These are phyloP conservation scores for Loripinus fragilis DNA, from an alignment of 2,888 invertebrate genomes.

Conservation along the genomic window DNA sequence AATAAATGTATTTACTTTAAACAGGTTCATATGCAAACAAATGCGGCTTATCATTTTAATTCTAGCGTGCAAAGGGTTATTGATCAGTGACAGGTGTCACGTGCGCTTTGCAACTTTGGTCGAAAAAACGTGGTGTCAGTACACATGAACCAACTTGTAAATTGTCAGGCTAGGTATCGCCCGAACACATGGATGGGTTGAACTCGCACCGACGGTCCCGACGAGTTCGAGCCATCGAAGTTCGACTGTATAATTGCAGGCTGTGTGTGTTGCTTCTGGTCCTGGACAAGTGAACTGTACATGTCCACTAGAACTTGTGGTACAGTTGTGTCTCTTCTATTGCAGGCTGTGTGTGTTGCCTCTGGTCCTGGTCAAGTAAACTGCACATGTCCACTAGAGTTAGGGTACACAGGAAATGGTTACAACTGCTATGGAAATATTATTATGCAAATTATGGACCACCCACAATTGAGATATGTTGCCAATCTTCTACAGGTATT, in stretches of 20 bases:
- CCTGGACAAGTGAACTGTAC: slow-evolving; percentile 72
- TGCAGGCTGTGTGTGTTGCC: slow-evolving; percentile 73
- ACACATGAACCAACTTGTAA: too few relatives aligned
- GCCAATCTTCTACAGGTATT: slow-evolving; percentile 57
- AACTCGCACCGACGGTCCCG: too few relatives aligned
- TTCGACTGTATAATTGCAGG: slow-evolving; percentile 67
- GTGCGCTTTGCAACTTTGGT: too few relatives aligned
- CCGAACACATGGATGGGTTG: too few relatives aligned
- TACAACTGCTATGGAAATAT: slow-evolving; percentile 69
- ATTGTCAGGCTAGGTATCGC: too few relatives aligned
- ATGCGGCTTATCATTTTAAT: too few relatives aligned
- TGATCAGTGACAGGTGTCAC: too few relatives aligned
- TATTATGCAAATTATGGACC: slow-evolving; percentile 52
- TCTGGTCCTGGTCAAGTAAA: slow-evolving; percentile 67
- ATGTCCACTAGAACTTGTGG: slow-evolving; percentile 61
- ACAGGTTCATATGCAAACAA: too few relatives aligned
- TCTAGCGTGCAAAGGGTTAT: too few relatives aligned
- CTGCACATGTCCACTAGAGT: slow-evolving; percentile 67
- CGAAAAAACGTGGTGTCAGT: too few relatives aligned
- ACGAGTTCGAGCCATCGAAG: too few relatives aligned
- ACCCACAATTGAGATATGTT: slow-evolving; percentile 60
- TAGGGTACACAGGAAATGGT: slow-evolving; percentile 71
- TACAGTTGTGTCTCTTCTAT: slow-evolving; percentile 50
- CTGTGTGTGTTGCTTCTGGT: slow-evolving; percentile 66
- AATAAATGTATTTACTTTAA: too few relatives aligned